These are phyloP conservation scores for Panthera uncia DNA, from an alignment of 2,113 vertebrate genomes.

Conservation along the genomic window DNA sequence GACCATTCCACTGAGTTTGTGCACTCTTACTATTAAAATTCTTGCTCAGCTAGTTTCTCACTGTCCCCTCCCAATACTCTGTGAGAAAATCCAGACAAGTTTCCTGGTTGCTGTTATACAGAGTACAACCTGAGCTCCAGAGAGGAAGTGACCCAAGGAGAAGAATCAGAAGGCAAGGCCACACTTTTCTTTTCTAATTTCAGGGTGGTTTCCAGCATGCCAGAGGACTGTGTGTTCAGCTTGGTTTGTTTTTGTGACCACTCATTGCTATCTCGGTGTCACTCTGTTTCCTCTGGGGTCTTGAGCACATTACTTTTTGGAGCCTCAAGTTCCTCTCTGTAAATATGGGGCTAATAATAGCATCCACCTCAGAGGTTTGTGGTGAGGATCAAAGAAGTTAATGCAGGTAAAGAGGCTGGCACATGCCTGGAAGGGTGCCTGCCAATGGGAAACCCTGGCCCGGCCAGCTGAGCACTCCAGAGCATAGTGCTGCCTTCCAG, in stretches of 20 bases:
- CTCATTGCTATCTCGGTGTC: neutral
- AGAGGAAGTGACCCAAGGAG: neutral
- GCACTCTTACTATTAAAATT: neutral
- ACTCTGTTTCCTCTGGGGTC: neutral
- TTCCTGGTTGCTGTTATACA: neutral
- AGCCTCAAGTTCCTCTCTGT: neutral
- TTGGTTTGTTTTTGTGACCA: neutral
- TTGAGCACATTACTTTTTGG: neutral
- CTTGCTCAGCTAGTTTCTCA: neutral
- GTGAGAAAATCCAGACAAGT: neutral
- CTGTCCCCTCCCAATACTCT: neutral
- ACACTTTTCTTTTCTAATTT: fast-evolving
- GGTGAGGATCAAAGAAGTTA: neutral
- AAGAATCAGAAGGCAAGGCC: neutral
- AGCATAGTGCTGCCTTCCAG: neutral
- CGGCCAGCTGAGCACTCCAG: no score
- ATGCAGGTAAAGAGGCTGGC: neutral
- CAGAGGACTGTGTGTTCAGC: neutral
- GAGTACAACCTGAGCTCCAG: neutral
- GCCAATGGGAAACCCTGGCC: neutral
- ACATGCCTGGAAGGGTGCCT: neutral
- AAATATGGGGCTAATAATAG: neutral
- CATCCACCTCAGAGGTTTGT: neutral
- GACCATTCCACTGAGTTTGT: neutral
- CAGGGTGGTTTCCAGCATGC: neutral